Conservation (phyloP, 1,140 invertebrate genomes). For the Trichoplusia ni region DNA sequence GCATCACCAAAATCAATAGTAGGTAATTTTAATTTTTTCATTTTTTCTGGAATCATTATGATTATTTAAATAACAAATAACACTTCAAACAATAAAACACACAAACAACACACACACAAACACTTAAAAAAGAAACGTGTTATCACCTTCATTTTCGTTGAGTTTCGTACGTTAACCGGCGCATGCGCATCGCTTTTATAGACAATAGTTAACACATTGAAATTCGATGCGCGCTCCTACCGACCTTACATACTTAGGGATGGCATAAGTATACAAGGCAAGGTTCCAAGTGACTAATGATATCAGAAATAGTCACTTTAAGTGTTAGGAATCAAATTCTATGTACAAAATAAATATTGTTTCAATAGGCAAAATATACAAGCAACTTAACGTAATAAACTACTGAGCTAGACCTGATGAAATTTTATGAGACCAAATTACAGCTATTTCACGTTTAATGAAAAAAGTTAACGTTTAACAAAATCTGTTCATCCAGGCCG, state of each 20-base stretch:
- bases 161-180: slow-evolving; percentile 57
- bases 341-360: no score
- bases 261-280: background rate
- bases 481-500: no score
- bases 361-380: no score
- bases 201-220: slow-evolving; percentile 62
- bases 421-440: no score
- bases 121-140: slow-evolving; percentile 59
- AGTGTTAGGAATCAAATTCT: no score
- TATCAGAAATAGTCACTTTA: no score
- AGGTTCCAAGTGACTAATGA: background rate
- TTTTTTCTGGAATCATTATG: background rate
- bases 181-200: slow-evolving; percentile 65
- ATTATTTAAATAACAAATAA: background rate
- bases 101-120: slow-evolving; percentile 39
- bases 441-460: no score
- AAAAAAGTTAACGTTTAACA: no score
- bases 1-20: background rate
- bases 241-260: slow-evolving; percentile 57
- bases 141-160: slow-evolving; percentile 76
- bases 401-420: no score
- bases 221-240: slow-evolving; percentile 55
- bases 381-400: no score
- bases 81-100: slow-evolving; percentile 31
- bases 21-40: no score